These are phyloP conservation scores for Hemicentrotus pulcherrimus DNA, from an alignment of 35 echinoderm and acorn worm genomes.

Conservation along the genomic window DNA sequence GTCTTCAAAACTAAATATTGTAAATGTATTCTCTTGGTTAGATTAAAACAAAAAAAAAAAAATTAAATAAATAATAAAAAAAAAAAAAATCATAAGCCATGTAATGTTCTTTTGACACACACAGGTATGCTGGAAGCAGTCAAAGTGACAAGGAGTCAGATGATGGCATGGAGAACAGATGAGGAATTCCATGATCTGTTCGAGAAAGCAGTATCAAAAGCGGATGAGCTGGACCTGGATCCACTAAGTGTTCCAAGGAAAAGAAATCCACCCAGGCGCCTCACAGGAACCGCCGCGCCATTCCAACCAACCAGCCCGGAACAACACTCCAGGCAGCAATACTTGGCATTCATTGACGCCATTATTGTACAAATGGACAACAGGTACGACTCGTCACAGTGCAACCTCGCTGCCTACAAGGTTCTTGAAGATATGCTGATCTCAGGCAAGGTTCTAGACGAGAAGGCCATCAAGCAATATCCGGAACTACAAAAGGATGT, in stretches of 20 bases:
- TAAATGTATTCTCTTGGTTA: too few relatives aligned
- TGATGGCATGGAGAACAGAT: neutral
- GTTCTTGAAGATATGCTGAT: neutral
- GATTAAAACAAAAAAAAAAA: too few relatives aligned
- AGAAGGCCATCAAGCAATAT: slow-evolving; percentile 14
- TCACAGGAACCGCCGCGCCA: neutral
- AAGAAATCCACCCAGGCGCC: neutral
- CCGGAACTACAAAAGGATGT: slow-evolving; percentile 43
- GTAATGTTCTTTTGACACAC: too few relatives aligned
- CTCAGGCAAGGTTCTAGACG: neutral
- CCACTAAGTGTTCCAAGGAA: neutral
- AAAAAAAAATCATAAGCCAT: too few relatives aligned
- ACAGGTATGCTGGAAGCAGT: slow-evolving; percentile 35
- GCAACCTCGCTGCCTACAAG: slow-evolving; percentile 5
- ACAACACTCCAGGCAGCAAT: neutral
- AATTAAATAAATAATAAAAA: too few relatives aligned
- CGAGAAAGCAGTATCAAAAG: slow-evolving; percentile 21
- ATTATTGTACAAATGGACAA: neutral
- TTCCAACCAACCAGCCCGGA: neutral
- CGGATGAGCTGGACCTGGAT: neutral
- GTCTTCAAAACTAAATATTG: too few relatives aligned
- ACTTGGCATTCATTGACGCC: slow-evolving; percentile 5
- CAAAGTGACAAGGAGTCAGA: slow-evolving; percentile 6
- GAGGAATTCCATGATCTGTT: slow-evolving; percentile 26
- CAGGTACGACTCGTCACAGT: neutral